These are phyloP conservation scores for Tipula vernalis DNA, from an alignment of 2,888 invertebrate species.

Conservation along the genomic window DNA sequence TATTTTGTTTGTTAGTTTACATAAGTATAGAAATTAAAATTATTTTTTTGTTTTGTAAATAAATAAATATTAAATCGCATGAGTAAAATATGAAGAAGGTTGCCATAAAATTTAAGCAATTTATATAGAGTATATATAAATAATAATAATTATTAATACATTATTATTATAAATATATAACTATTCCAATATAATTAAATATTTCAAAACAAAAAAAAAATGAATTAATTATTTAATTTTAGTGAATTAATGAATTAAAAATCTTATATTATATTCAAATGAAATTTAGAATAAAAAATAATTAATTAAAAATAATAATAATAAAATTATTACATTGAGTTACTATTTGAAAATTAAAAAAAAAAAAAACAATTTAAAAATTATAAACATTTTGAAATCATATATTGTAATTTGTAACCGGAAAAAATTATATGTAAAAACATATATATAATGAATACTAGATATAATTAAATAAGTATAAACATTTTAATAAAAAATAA, in stretches of 20 bases:
- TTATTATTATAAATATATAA: neutral
- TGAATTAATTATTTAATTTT: constrained; percentile 9
- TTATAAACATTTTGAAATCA: constrained; percentile 13
- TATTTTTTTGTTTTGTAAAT: neutral
- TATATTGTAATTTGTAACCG: constrained; percentile 11
- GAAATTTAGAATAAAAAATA: constrained; percentile 14
- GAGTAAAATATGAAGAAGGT: neutral
- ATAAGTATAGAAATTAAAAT: neutral
- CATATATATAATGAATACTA: neutral
- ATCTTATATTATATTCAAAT: neutral
- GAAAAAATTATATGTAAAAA: neutral
- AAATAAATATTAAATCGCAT: neutral
- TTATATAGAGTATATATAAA: neutral
- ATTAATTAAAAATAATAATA: constrained; percentile 19
- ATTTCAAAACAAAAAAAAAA: neutral
- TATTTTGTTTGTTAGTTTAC: neutral
- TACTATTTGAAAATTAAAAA: constrained; percentile 18
- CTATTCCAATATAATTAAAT: neutral
- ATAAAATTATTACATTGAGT: constrained; percentile 19
- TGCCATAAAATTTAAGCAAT: neutral
- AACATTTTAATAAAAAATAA: neutral
- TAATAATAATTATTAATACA: neutral
- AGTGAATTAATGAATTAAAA: constrained; percentile 9
- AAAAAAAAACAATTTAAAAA: constrained; percentile 16
- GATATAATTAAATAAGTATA: neutral